phyloP scores from a whole-genome alignment of 2,113 vertebrate genomes.

The Tetraodon nigroviridis region DNA sequence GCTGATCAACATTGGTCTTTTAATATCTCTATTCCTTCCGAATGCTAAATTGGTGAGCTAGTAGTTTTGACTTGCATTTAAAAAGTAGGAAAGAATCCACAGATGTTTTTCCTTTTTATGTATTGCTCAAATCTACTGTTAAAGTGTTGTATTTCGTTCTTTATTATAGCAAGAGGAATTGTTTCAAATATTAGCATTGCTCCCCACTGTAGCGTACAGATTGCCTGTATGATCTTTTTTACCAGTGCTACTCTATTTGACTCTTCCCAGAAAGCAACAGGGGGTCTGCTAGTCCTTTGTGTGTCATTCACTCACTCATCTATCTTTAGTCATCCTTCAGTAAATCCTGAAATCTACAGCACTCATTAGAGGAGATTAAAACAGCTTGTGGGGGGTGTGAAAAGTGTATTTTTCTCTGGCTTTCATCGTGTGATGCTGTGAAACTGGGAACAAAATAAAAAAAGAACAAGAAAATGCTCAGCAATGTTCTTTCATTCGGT shows the following conservation, averaged over 20 bases:
- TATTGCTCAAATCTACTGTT: not conserved
- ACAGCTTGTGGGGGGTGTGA: constrained; percentile 28
- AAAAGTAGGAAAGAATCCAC: not conserved
- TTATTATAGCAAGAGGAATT: constrained; percentile 14
- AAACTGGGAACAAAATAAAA: constrained; percentile 31
- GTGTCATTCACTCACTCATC: constrained; percentile 29
- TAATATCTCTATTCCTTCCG: not conserved
- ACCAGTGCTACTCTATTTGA: constrained; percentile 19
- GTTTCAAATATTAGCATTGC: constrained; percentile 1
- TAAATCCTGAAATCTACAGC: constrained; percentile 45
- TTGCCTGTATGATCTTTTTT: constrained; percentile 11
- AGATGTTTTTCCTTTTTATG: not conserved
- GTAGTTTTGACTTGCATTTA: not conserved
- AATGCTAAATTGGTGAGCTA: not conserved
- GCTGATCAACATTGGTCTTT: not conserved
- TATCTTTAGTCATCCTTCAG: constrained; percentile 35
- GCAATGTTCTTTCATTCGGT: constrained; percentile 38
- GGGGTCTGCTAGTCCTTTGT: constrained; percentile 35
- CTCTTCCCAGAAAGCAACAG: constrained; percentile 37
- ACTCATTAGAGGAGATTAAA: constrained; percentile 56
- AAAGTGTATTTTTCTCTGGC: constrained; percentile 26
- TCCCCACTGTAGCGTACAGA: constrained; percentile 10
- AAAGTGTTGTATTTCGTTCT: not conserved
- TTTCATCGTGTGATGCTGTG: constrained; percentile 29
- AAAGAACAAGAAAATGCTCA: constrained; percentile 10